These are phyloP conservation scores for Pteropus rufus DNA, from an alignment of 2,797 vertebrate genomes.

Conservation along the genomic window DNA sequence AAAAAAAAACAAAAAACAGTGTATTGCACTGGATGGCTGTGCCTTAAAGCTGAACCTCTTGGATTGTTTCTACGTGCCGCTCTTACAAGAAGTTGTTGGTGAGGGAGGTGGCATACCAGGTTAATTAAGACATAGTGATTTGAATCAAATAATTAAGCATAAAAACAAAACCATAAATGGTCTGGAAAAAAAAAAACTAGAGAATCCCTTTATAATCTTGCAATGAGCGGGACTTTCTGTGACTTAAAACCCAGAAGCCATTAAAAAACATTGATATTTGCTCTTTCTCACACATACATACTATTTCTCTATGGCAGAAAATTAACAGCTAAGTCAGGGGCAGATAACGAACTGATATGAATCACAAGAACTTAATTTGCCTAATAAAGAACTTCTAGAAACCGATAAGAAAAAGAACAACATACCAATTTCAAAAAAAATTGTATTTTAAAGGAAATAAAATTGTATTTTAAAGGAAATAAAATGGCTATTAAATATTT, in stretches of 20 bases:
- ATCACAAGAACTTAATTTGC: not conserved
- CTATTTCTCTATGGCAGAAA: not conserved
- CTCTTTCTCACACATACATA: not conserved
- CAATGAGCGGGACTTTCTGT: not conserved
- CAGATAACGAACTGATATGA: not conserved
- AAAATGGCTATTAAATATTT: not conserved
- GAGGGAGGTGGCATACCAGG: not conserved
- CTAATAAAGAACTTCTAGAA: not conserved
- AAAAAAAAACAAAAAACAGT: too few species aligned
- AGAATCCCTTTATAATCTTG: not conserved
- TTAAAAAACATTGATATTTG: not conserved
- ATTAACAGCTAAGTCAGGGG: not conserved
- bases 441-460: not conserved
- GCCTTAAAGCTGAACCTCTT: not conserved
- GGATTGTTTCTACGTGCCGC: not conserved
- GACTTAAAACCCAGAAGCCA: not conserved
- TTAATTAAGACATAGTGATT: not conserved
- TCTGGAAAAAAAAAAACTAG: not conserved
- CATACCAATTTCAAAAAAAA: not conserved
- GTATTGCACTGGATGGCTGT: not conserved
- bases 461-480: not conserved
- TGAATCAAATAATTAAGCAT: not conserved
- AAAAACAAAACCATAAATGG: not conserved
- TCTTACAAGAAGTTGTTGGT: not conserved
- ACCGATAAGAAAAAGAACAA: not conserved